Conservation (phyloP, 2,797 vertebrate species). For the Xenops minutus region DNA sequence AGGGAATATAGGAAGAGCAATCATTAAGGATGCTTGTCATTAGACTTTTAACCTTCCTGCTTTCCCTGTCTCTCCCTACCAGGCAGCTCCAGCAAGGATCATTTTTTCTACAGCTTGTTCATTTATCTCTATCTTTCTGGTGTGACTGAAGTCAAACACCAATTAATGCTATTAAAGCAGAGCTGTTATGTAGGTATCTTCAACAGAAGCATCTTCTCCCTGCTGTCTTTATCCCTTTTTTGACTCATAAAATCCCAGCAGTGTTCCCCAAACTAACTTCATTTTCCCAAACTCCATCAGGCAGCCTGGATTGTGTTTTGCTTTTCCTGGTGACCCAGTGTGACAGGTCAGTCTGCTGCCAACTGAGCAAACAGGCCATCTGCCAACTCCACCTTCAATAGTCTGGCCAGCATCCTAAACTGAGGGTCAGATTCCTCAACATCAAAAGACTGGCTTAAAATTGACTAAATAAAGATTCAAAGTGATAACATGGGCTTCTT, state of each 20-base stretch:
- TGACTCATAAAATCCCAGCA: background rate
- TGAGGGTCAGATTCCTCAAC: background rate
- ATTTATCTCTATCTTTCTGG: conserved; percentile 43
- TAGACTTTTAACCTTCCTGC: conserved; percentile 59
- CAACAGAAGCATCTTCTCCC: background rate
- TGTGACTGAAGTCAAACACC: conserved; percentile 46
- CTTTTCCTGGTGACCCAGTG: background rate
- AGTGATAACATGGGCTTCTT: background rate
- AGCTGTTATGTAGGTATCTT: background rate
- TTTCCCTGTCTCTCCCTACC: conserved; percentile 30
- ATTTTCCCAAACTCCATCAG: background rate
- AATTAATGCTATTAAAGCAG: conserved; percentile 47
- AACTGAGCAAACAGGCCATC: background rate
- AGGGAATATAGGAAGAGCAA: conserved; percentile 55
- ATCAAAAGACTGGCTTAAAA: conserved; percentile 6
- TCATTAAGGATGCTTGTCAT: conserved; percentile 60
- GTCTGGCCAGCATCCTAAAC: background rate
- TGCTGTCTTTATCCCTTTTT: background rate
- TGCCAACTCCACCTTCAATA: background rate
- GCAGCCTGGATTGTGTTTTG: background rate
- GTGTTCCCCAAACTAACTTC: background rate
- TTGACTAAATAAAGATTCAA: background rate
- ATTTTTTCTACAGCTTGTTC: conserved; percentile 35
- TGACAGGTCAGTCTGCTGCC: background rate
- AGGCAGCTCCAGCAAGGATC: conserved; percentile 15